Percentiles rank a stretch among this genome's conserved stretches.
Conservation (phyloP, 2,888 invertebrate genomes). For the Drosophila planitibia region DNA sequence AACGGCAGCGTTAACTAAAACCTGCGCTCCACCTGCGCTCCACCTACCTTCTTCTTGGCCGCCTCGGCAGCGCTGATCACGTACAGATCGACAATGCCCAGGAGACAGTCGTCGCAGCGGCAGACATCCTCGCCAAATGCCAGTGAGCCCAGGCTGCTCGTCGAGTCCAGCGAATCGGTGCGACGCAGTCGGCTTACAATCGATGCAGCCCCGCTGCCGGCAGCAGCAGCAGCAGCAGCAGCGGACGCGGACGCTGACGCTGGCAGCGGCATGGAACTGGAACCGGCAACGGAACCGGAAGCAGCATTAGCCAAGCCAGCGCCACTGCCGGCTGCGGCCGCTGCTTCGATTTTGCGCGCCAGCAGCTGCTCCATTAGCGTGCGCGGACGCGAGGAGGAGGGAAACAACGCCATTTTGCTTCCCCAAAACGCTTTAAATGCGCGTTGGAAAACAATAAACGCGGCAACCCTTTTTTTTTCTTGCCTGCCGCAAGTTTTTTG, state of each 20-base stretch:
- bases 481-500: slow-evolving; percentile 66
- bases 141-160: slow-evolving; percentile 90
- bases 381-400: slow-evolving; percentile 88
- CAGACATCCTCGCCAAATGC: slow-evolving; percentile 90
- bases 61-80: slow-evolving; percentile 86
- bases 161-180: slow-evolving; percentile 92
- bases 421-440: slow-evolving; percentile 1
- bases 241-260: slow-evolving; percentile 73
- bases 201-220: slow-evolving; percentile 75
- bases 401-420: slow-evolving; percentile 83
- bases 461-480: slow-evolving; percentile 8
- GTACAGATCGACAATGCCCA: slow-evolving; percentile 93
- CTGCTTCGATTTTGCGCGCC: slow-evolving; percentile 93
- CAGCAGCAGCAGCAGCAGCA: slow-evolving; percentile 15
- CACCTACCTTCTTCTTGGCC: slow-evolving; percentile 89
- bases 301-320: slow-evolving; percentile 85
- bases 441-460: slow-evolving; percentile 3
- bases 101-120: slow-evolving; percentile 92
- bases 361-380: slow-evolving; percentile 93
- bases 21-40: slow-evolving; percentile 84
- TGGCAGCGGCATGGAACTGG: slow-evolving; percentile 80
- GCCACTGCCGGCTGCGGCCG: slow-evolving; percentile 85
- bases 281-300: slow-evolving; percentile 82
- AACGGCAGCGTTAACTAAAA: not conserved
- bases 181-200: slow-evolving; percentile 87